phyloP scores from a whole-genome alignment of 2,888 invertebrate species.

The Mythimna vitellina region DNA sequence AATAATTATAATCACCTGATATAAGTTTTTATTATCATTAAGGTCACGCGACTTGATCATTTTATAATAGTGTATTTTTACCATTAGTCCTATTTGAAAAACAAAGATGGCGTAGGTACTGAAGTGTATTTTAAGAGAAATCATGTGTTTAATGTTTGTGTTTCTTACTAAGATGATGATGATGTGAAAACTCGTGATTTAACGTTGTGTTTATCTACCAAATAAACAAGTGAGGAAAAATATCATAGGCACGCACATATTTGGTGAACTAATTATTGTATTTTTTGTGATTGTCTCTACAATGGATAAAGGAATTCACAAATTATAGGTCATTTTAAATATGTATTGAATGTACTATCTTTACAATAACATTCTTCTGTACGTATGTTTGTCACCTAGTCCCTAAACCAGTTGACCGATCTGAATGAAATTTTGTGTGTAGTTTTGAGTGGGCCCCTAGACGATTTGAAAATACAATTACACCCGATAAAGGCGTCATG shows the following conservation, averaged over 20 bases:
- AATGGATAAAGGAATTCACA: conserved; percentile 3
- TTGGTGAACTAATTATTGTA: not conserved
- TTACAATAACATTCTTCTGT: too few species aligned
- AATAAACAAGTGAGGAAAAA: conserved; percentile 15
- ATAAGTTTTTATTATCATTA: conserved; percentile 44
- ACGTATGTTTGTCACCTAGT: too few species aligned
- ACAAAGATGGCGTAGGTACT: conserved; percentile 17
- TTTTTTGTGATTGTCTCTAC: not conserved
- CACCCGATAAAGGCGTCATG: too few species aligned
- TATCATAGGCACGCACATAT: not conserved
- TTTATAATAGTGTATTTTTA: not conserved
- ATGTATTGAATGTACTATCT: not conserved
- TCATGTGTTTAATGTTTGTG: not conserved
- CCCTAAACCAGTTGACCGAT: too few species aligned
- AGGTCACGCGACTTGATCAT: conserved; percentile 15
- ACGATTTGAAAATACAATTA: too few species aligned
- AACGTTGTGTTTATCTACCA: conserved; percentile 2
- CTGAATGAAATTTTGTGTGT: too few species aligned
- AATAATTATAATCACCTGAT: conserved; percentile 45
- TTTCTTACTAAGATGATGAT: conserved; percentile 1
- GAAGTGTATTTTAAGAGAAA: conserved; percentile 18
- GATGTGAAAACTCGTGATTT: conserved; percentile 15
- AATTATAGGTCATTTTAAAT: not conserved
- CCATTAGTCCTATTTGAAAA: conserved; percentile 12
- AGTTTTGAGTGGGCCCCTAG: too few species aligned